Conservation (phyloP, 2,888 invertebrate species). For the Erebia epiphron region DNA sequence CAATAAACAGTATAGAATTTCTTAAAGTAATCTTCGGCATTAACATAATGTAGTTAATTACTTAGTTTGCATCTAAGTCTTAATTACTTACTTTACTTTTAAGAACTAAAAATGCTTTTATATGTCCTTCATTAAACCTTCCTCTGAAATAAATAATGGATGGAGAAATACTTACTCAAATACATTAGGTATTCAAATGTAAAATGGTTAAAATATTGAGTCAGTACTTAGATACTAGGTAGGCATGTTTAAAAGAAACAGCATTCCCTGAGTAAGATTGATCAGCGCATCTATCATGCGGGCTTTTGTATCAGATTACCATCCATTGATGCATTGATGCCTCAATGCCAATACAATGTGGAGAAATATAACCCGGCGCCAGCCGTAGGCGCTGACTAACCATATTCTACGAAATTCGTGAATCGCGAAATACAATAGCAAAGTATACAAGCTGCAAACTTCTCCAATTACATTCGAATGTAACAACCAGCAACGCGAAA, state of each 20-base stretch:
- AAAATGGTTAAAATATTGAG: not conserved
- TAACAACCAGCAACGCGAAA: slow-evolving; percentile 30
- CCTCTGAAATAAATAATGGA: not conserved
- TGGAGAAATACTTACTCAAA: not conserved
- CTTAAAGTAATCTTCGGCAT: too few relatives aligned
- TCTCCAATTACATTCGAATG: slow-evolving; percentile 29
- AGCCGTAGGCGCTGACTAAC: slow-evolving; percentile 28
- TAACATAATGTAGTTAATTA: not conserved
- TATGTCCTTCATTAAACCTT: not conserved
- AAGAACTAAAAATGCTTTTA: not conserved
- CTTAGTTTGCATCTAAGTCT: not conserved
- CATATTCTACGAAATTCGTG: slow-evolving; percentile 25
- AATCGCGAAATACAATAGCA: slow-evolving; percentile 5
- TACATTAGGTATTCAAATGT: not conserved
- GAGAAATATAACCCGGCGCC: slow-evolving; percentile 62
- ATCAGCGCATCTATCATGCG: slow-evolving; percentile 41
- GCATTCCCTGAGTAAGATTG: slow-evolving; percentile 27
- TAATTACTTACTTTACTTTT: not conserved
- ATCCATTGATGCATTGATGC: slow-evolving; percentile 45
- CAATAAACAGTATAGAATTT: not conserved
- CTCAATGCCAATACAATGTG: slow-evolving; percentile 46
- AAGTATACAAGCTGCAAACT: slow-evolving; percentile 5
- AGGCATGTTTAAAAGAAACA: not conserved
- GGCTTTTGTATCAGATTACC: slow-evolving; percentile 49
- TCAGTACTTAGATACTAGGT: not conserved